These are phyloP conservation scores for Archips crataeganus DNA, from an alignment of 2,888 invertebrate genomes.

Conservation along the genomic window DNA sequence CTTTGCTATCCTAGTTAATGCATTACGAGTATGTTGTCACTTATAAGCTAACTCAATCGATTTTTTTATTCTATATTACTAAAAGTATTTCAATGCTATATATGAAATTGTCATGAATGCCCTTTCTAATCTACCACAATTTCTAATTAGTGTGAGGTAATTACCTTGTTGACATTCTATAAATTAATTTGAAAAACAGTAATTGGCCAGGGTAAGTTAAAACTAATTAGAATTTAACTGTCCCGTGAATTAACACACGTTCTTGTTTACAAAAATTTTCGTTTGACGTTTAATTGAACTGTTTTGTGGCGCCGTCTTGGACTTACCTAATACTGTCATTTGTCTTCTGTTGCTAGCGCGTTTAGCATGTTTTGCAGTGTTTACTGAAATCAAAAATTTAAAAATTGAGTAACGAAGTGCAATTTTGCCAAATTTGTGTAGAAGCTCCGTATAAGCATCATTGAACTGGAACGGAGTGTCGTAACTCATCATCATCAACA, in stretches of 20 bases:
- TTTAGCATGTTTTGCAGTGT: conserved; percentile 50
- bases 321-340: conserved; percentile 47
- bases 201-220: conserved; percentile 75
- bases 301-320: conserved; percentile 76
- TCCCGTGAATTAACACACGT: conserved; percentile 37
- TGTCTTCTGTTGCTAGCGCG: conserved; percentile 51
- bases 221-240: conserved; percentile 41
- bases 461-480: conserved; percentile 43
- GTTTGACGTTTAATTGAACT: conserved; percentile 67
- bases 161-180: conserved; percentile 10
- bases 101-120: no score
- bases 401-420: background rate
- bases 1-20: no score
- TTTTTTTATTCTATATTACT: no score
- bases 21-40: no score
- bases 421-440: conserved; percentile 5
- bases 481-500: conserved; percentile 52
- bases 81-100: no score
- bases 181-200: conserved; percentile 45
- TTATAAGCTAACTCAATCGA: no score
- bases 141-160: conserved; percentile 39
- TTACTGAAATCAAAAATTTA: conserved; percentile 20
- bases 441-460: conserved; percentile 26
- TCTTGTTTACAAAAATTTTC: conserved; percentile 54
- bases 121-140: no score